Evolutionary conservation across 1,140 invertebrate species (phyloP), one percentile per base, ranked within the genome.

Genomic region (Drosophila yakuba): DNA sequence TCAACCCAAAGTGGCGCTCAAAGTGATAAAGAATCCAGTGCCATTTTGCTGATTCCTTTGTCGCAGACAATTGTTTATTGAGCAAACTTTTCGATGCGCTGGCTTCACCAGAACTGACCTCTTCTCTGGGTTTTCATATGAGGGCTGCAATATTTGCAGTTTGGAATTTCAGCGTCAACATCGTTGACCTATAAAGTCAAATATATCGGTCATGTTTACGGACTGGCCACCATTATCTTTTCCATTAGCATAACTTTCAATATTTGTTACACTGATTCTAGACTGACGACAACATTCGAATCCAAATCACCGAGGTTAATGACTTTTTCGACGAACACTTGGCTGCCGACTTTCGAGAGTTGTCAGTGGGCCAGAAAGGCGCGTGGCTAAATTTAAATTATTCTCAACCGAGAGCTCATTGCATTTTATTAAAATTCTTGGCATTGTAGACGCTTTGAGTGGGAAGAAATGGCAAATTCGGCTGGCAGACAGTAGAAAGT

Each of bases 291-390:
- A 69, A 75, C 58, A 59, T 51, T 81, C 58, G 59, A 63, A 72
- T 47, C 55, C 66, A 67, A 67, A 58, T 76, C 44, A 28, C 12
- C 78, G 81, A 84, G 81, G 81, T 84, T 84, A 84, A 80, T 84
- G 81, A 84, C 81, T 77, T 77, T 76, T 73, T 41, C 14, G 5
- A 11, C 17, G 41, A 73, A 61, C 51, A 59, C 45, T 74, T 45
- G 32, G 17, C 61, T 10, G 47, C 28, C 61, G 28, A 66, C 47
- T 51, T 25, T 51, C n/a, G 52, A 71, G 52, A 71, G 51, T 14
- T 71, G 74, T 57, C 56, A 74, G 44, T 72, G 78, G 44, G 61
- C 66, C 62, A 77, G 58, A 68, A 77, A 80, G 72, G 15, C 72
- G 64, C 36, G 64, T 47, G 50, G 57, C 73, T 80, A 80, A 80